Evolutionary conservation across 2,888 invertebrate species (phyloP).

Genomic region (Oscheius myriophilus): DNA sequence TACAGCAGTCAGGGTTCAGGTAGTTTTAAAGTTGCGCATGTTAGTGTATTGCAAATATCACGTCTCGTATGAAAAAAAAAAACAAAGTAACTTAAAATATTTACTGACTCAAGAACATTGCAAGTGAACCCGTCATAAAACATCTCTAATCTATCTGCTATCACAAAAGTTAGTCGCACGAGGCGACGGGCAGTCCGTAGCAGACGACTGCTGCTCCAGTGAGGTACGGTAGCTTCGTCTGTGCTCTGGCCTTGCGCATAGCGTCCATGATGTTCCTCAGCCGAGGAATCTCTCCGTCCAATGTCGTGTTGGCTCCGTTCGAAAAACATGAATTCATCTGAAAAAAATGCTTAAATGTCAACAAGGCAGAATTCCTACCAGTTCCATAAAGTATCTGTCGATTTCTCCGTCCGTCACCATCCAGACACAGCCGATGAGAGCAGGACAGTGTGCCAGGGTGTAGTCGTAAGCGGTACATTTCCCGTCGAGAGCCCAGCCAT

Average conservation of each 20-base stretch:
- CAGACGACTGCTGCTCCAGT: slow-evolving; percentile 65
- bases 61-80: too few species aligned
- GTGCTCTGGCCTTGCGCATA: slow-evolving; percentile 48
- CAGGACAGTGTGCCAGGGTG: slow-evolving; percentile 58
- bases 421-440: slow-evolving; percentile 67
- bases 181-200: slow-evolving; percentile 60
- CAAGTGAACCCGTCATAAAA: too few species aligned
- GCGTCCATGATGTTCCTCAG: slow-evolving; percentile 41
- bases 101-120: too few species aligned
- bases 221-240: slow-evolving; percentile 55
- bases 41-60: too few species aligned
- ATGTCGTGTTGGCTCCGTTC: slow-evolving; percentile 37
- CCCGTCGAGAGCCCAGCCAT: slow-evolving; percentile 63
- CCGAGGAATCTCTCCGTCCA: slow-evolving; percentile 19
- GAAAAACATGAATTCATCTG: slow-evolving; percentile 27
- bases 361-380: slow-evolving; percentile 30
- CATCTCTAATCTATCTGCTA: too few species aligned
- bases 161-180: slow-evolving; percentile 15
- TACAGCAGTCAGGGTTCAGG: too few species aligned
- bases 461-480: slow-evolving; percentile 57
- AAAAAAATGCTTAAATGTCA: neutral
- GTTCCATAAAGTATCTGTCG: slow-evolving; percentile 60
- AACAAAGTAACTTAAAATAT: too few species aligned
- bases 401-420: slow-evolving; percentile 69
- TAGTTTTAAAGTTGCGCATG: too few species aligned